Base-by-base conservation (phyloP, 2,797 vertebrate species). In the Microhierax caerulescens region DNA sequence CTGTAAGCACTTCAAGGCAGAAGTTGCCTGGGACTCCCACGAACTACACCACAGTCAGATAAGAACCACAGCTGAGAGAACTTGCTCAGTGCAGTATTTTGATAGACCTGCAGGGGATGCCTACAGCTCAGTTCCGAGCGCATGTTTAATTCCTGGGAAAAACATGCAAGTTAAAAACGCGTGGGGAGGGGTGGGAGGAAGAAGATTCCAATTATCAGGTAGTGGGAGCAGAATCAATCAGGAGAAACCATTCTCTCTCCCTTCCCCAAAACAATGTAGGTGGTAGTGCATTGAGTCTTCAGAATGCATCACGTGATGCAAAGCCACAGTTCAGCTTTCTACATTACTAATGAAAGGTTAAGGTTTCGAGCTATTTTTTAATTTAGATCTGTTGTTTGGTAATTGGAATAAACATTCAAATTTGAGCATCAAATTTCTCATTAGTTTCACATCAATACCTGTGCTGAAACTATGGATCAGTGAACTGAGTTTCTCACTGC, bases 361-460 rank as follows among this genome's bases (percentile, higher is more conserved):
- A 97, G 91, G 97, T 93, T 97, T 97, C 90, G 90, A 97, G 96
- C 89, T 96, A 96, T 96, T 97, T 98, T 97, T 98, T 93, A 97
- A 97, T 95, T 97, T 97, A 98, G 97, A 98, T 98, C 97, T 98
- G 97, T 97, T 98, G 97, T 97, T 98, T 96, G 96, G 98, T 98
- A 98, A 98, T 98, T 98, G 98, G 98, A 98, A 98, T 98, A 98
- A 98, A 98, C 98, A 98, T 98, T 98, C 98, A 98, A 98, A 98
- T 98, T 97, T 98, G 97, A 98, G 98, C 98, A 98, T 98, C 98
- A 98, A 97, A 98, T 98, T 98, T 98, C 98, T 98, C 98, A 98
- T 98, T 98, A 98, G 98, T 98, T 98, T 98, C 98, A 98, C 98
- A 98, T 98, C 98, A 98, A 98, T 98, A 98, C 98, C 98, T 98